A percentile compares a stretch with the other conserved stretches of the same genome.
Conservation (phyloP, 2,888 invertebrate species). For the Drosophila setosimentum region DNA sequence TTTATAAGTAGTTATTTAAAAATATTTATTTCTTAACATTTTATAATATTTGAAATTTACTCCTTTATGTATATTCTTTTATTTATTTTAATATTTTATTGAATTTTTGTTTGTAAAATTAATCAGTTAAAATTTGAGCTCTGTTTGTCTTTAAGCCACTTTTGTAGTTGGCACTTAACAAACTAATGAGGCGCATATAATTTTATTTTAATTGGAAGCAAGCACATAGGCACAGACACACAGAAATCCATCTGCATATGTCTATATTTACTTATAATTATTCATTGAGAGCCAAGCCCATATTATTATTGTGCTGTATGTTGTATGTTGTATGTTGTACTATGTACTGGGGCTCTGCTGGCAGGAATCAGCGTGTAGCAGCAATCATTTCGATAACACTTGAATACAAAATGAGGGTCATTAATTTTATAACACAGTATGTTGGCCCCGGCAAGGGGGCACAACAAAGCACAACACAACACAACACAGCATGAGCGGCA, state of each 20-base stretch:
- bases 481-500: constrained; percentile 13
- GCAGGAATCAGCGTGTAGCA: constrained; percentile 64
- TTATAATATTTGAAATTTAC: not conserved
- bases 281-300: constrained; percentile 72
- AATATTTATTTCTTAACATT: not conserved
- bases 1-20: not conserved
- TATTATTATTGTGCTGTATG: constrained; percentile 37
- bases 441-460: constrained; percentile 43
- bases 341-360: constrained; percentile 49
- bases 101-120: not conserved
- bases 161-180: constrained; percentile 17
- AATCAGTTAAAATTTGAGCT: not conserved
- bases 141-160: not conserved
- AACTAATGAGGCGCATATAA: constrained; percentile 67
- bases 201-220: constrained; percentile 70
- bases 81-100: too few species aligned
- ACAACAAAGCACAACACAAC: too few species aligned
- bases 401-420: constrained; percentile 82
- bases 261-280: constrained; percentile 54
- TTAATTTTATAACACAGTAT: constrained; percentile 79
- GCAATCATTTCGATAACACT: constrained; percentile 81
- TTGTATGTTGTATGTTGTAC: constrained; percentile 24
- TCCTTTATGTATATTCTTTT: not conserved
- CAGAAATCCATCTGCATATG: constrained; percentile 22
- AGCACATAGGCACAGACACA: constrained; percentile 30